Evolutionary conservation across 2,797 vertebrate genomes (phyloP), one percentile per base, ranked within the genome.

Genomic region (Acipenser ruthenus): DNA sequence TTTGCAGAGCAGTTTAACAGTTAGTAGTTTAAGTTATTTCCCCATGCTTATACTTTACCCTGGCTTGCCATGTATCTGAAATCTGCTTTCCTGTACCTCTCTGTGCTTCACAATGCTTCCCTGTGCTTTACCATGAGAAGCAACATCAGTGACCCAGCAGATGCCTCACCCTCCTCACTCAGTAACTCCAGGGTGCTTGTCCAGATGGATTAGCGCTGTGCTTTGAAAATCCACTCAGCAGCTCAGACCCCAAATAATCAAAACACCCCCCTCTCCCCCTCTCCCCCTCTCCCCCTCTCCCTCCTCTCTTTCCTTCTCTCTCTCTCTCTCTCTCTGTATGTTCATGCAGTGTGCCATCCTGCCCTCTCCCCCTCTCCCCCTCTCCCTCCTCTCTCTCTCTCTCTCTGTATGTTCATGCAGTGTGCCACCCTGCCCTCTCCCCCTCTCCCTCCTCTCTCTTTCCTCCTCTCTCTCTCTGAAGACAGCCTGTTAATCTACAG

Each of bases 381-480:
- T 7, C 23, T 37, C 23, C 23, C 23, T 37, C 23, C 51, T 53
- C 51, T 53, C 51, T 12, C 13, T 6, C 11, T 64, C 15, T 10
- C 50, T 8, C 15, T 8, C 8, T 1, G 15, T 18, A 18, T 18
- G 15, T 18, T 18, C 15, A 18, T 18, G 12, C 48, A 76, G 67
- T 72, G 69, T 74, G 77, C 80, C 78, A 59, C 49, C 5, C 6
- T 37, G 52, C 72, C 78, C 81, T 75, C 77, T 72, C 75, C 69
- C 63, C 69, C 64, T 62, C 51, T 55, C 72, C 77, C 70, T 66
- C 64, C 68, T 63, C 64, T 62, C 51, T 55, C 72, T 67, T 10
- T 18, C 77, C 70, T 66, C 64, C 68, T 12, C 13, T 6, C 11
- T 52, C 15, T 10, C 15, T 12, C 8, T 37, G 23, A 37, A 37